These are phyloP conservation scores for Sialia sialis DNA, from an alignment of 2,113 vertebrate genomes.

Conservation along the genomic window DNA sequence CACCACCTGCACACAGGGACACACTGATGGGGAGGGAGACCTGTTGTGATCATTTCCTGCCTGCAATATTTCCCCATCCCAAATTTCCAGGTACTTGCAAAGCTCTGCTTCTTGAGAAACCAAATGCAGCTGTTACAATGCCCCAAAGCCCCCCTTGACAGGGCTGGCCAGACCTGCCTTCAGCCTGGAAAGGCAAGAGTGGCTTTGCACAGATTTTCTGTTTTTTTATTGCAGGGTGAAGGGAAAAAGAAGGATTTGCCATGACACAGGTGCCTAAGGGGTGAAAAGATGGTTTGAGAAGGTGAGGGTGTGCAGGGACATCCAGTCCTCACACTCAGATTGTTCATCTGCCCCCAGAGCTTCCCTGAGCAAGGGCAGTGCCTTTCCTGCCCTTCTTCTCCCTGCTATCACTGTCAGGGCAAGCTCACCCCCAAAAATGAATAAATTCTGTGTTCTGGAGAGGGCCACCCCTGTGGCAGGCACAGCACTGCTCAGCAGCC, in stretches of 20 bases:
- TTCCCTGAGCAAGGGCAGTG: not conserved
- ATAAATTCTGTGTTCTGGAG: not conserved
- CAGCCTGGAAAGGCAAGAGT: not conserved
- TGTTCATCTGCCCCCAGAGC: not conserved
- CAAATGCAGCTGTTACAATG: not conserved
- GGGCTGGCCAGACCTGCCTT: not conserved
- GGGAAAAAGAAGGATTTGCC: not conserved
- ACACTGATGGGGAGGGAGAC: accelerated
- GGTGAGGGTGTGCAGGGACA: not conserved
- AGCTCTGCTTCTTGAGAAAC: not conserved
- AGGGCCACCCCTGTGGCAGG: not conserved
- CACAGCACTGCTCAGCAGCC: not conserved
- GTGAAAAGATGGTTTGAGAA: not conserved
- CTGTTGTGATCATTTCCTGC: not conserved
- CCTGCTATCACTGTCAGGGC: not conserved
- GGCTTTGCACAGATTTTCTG: not conserved
- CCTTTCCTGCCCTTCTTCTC: not conserved
- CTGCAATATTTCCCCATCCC: not conserved
- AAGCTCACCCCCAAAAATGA: not conserved
- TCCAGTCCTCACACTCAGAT: not conserved
- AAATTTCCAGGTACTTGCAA: not conserved
- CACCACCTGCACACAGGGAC: accelerated
- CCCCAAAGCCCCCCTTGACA: not conserved
- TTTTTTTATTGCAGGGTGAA: not conserved
- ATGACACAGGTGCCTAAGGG: not conserved